Evolutionary conservation across 2,113 vertebrate species (phyloP).

Genomic region (Pelobates fuscus): DNA sequence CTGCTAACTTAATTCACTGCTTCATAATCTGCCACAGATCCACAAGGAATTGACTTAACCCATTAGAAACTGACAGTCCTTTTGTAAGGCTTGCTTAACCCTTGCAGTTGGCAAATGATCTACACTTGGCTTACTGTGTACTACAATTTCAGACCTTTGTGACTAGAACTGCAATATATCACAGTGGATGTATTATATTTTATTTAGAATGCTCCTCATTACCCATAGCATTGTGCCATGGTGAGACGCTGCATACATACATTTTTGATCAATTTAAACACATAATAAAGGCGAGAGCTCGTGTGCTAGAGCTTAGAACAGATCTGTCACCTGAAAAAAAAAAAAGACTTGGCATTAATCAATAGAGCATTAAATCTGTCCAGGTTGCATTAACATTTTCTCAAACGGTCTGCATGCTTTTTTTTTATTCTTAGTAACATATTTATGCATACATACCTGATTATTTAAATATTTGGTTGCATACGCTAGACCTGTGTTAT

Average conservation of each 20-base stretch:
- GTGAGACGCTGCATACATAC: neutral
- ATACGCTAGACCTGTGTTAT: no score
- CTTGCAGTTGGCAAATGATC: neutral
- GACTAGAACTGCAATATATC: neutral
- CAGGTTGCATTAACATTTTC: no score
- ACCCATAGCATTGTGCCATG: neutral
- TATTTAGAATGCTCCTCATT: neutral
- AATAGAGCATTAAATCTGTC: no score
- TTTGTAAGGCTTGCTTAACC: slow-evolving; percentile 21
- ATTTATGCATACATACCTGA: no score
- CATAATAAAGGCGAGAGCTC: neutral
- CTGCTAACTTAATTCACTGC: slow-evolving; percentile 40
- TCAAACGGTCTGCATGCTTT: no score
- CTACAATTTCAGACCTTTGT: neutral
- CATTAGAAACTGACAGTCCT: slow-evolving; percentile 22
- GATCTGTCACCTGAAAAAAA: no score
- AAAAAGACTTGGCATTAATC: no score
- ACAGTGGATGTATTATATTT: neutral
- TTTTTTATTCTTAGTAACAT: no score
- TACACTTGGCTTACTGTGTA: neutral
- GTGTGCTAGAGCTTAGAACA: no score
- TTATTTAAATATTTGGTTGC: no score
- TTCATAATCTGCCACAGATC: slow-evolving; percentile 45
- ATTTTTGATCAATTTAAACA: neutral
- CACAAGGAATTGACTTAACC: slow-evolving; percentile 44